Evolutionary conservation across 2,888 invertebrate species (phyloP).

Genomic region (Archips crataeganus): DNA sequence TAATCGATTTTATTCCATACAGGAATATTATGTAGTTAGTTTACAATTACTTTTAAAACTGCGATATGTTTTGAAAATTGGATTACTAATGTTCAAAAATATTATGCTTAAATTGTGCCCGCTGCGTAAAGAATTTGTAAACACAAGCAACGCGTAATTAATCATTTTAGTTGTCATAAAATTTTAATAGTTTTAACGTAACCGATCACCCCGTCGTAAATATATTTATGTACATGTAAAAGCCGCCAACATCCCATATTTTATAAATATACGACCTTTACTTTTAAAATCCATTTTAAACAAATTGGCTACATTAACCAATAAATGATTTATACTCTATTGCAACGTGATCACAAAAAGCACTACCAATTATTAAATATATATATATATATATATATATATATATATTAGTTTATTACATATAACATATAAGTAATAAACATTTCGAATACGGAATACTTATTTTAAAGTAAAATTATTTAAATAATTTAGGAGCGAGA

Average conservation of each 20-base stretch:
- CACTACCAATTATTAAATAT: neutral
- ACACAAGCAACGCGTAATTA: neutral
- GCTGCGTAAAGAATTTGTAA: neutral
- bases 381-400: neutral
- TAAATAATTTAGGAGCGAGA: conserved; percentile 58
- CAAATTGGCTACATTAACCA: neutral
- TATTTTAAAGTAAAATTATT: conserved; percentile 29
- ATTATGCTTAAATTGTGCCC: neutral
- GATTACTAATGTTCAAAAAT: neutral
- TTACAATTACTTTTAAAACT: neutral
- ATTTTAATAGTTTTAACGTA: conserved; percentile 19
- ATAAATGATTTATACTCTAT: neutral
- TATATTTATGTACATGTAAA: neutral
- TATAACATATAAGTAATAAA: too few relatives aligned
- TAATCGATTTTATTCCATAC: neutral
- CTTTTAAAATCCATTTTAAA: neutral
- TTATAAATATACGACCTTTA: neutral
- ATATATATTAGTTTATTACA: too few relatives aligned
- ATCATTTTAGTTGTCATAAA: neutral
- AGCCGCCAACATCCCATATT: neutral
- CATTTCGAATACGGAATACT: neutral
- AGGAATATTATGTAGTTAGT: neutral
- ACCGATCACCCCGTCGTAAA: conserved; percentile 3
- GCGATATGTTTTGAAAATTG: neutral
- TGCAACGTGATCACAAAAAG: neutral